Base-by-base conservation (phyloP, 1,140 invertebrate genomes). In the Sinella curviseta region DNA sequence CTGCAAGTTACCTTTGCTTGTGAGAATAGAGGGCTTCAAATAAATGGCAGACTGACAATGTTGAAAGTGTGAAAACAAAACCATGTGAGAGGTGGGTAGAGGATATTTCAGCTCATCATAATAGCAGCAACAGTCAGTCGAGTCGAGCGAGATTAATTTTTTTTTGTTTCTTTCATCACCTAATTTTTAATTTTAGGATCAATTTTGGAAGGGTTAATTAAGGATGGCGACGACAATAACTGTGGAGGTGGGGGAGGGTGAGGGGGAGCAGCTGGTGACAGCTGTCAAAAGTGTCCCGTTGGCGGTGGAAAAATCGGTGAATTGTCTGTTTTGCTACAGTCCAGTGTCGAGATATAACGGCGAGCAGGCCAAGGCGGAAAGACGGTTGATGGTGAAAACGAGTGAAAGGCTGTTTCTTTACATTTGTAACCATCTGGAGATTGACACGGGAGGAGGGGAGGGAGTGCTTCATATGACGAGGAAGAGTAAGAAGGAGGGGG, bases 251-350 rank as follows among this genome's bases (percentile, higher is more conserved):
- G 39, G 20, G 39, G 39, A 48, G 20, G 39, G 39, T 8, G 39
- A 12, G 39, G 39, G 20, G 39, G 39, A 12, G 39, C 8, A 48
- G 39, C 8, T 48, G 39, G 39, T 48, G 39, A 20, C 39, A 48
- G 20, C 39, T 8, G 39, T 20, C 8, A 48, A 48, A 8, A 12
- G 39, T 48, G 20, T 12, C 8, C 8, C 39, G 20, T 12, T 48
- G 20, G 39, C 8, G 39, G 39, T 12, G 39, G 20, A 48, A 48
- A 48, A 48, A n/a, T n/a, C n/a, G 39, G 65, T 70, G 30, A 8
- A 70, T 70, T 70, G 65, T 33, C 31, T 70, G 65, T n/a, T 70
- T 33, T 70, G 65, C 30, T 70, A 31, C 31, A 33, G n/a, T 31
- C 28, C 26, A 12, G 65, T 30, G 2, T 24, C 4, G 2, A 33